phyloP scores from a whole-genome alignment of 2,888 invertebrate genomes.

The Molanna angustata region DNA sequence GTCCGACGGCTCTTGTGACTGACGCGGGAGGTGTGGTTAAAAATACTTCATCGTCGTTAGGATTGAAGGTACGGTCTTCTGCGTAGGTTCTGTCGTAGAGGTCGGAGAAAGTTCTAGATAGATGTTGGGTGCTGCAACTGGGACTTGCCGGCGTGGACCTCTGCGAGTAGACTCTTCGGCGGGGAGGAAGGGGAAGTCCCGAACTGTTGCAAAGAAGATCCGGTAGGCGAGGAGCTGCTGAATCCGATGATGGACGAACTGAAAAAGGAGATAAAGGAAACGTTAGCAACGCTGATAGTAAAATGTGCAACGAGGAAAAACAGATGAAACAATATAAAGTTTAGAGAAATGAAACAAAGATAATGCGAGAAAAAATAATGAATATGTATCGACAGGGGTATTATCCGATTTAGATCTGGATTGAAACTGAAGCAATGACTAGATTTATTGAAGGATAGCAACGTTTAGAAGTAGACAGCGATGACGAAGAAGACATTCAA shows the following conservation, averaged over 20 bases:
- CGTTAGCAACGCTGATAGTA: not conserved
- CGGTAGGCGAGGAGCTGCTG: conserved; percentile 16
- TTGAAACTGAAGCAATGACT: too few relatives aligned
- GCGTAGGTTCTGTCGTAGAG: not conserved
- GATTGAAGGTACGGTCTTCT: conserved; percentile 4
- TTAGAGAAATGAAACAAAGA: not conserved
- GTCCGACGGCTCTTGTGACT: conserved; percentile 1
- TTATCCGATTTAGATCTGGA: too few relatives aligned
- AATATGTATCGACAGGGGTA: too few relatives aligned
- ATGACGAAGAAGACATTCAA: too few relatives aligned
- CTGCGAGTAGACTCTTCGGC: conserved; percentile 11
- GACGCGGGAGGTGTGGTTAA: conserved; percentile 6
- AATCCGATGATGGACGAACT: conserved; percentile 24
- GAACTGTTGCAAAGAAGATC: conserved; percentile 18
- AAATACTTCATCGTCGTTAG: conserved; percentile 29
- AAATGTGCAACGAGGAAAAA: not conserved
- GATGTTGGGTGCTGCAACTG: conserved; percentile 25
- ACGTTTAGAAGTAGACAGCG: too few relatives aligned
- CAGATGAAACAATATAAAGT: not conserved
- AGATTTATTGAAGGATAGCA: too few relatives aligned
- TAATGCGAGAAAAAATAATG: not conserved
- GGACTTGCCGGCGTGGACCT: conserved; percentile 24
- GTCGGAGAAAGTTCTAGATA: conserved; percentile 23
- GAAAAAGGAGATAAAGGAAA: conserved; percentile 6
- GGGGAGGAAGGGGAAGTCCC: not conserved